Evolutionary conservation across 1,140 invertebrate genomes (phyloP).

Genomic region (Tetramorium parvispinum): DNA sequence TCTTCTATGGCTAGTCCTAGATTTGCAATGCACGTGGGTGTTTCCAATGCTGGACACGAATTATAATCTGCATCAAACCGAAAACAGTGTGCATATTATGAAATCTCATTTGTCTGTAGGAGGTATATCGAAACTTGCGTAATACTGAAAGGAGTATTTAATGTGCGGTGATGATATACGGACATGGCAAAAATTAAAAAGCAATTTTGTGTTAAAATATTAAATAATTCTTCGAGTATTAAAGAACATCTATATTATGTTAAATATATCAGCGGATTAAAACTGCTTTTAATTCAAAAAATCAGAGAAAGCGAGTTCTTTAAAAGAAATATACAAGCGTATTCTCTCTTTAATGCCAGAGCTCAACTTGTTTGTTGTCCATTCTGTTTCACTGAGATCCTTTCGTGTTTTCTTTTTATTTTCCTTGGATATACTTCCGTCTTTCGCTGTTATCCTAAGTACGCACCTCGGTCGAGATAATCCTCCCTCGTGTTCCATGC

Average conservation of each 20-base stretch:
- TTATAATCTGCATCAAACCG: conserved; percentile 43
- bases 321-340: conserved; percentile 1
- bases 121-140: background rate
- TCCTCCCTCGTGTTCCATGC: conserved; percentile 21
- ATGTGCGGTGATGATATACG: background rate
- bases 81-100: conserved; percentile 27
- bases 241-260: background rate
- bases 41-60: conserved; percentile 38
- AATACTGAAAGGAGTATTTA: background rate
- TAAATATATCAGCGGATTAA: background rate
- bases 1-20: conserved; percentile 53
- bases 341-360: conserved; percentile 36
- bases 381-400: conserved; percentile 5
- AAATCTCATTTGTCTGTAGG: conserved; percentile 18
- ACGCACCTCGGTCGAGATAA: conserved; percentile 44
- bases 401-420: conserved; percentile 7
- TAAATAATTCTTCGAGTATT: background rate
- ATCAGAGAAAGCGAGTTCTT: background rate
- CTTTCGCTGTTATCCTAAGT: conserved; percentile 40
- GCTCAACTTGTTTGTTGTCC: conserved; percentile 37
- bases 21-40: conserved; percentile 54
- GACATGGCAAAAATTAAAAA: background rate
- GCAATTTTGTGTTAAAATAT: background rate
- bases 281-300: background rate
- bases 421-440: conserved; percentile 39